Percentiles rank a stretch among this genome's conserved stretches.
These are phyloP conservation scores for Eupelmus urozonus DNA, from an alignment of 2,888 invertebrate species.

Conservation along the genomic window DNA sequence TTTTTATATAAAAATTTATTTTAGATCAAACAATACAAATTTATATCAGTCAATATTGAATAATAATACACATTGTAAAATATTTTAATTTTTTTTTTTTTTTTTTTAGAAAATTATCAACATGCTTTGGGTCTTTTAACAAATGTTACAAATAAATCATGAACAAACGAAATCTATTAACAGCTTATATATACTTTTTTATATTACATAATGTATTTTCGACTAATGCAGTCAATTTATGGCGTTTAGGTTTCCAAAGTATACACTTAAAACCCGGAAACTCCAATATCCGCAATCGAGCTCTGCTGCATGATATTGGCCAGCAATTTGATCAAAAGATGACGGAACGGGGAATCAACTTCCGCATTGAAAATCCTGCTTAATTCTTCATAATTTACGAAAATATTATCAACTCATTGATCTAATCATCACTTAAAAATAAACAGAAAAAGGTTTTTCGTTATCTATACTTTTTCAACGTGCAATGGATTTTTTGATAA, in stretches of 20 bases:
- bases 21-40: too few species aligned
- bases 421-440: not conserved
- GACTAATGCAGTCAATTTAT: too few species aligned
- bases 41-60: too few species aligned
- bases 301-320: constrained; percentile 71
- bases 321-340: constrained; percentile 72
- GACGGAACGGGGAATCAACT: constrained; percentile 72
- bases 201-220: too few species aligned
- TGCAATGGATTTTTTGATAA: not conserved
- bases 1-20: too few species aligned
- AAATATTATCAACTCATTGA: not conserved
- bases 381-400: constrained; percentile 56
- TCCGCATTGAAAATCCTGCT: constrained; percentile 73
- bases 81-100: not conserved
- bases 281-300: constrained; percentile 71
- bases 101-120: too few species aligned
- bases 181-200: too few species aligned
- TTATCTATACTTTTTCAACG: not conserved
- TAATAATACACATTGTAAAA: too few species aligned
- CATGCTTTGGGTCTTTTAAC: too few species aligned
- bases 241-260: constrained; percentile 68
- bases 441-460: not conserved
- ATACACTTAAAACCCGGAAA: constrained; percentile 74
- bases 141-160: too few species aligned
- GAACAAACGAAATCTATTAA: too few species aligned